Conservation (phyloP, 2,888 invertebrate genomes). For the Phortica magna region DNA sequence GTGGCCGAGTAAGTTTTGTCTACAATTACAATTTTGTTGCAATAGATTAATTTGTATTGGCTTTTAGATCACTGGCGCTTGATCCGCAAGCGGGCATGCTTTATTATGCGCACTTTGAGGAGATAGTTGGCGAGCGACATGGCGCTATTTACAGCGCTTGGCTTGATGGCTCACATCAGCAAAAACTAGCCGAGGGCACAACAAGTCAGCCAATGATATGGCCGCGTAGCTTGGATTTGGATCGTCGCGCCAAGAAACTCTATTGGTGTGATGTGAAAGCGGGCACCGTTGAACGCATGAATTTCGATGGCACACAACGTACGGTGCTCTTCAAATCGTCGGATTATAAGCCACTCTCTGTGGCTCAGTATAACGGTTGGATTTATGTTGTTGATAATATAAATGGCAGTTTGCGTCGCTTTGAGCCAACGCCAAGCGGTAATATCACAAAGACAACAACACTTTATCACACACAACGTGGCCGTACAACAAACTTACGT, state of each 20-base stretch:
- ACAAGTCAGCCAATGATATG: conserved; percentile 81
- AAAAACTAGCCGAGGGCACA: conserved; percentile 81
- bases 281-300: conserved; percentile 84
- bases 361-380: conserved; percentile 82
- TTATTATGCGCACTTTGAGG: conserved; percentile 87
- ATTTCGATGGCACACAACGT: conserved; percentile 80
- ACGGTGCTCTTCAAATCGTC: conserved; percentile 79
- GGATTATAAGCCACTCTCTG: conserved; percentile 84
- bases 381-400: conserved; percentile 86
- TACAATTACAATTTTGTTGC: background rate
- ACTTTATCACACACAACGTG: conserved; percentile 76
- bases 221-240: conserved; percentile 88
- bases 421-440: conserved; percentile 56
- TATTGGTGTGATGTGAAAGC: conserved; percentile 87
- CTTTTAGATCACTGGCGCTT: conserved; percentile 82
- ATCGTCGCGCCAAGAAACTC: conserved; percentile 79
- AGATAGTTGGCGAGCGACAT: conserved; percentile 59
- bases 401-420: conserved; percentile 81
- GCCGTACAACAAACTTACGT: conserved; percentile 84
- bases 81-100: conserved; percentile 85
- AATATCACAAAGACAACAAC: conserved; percentile 73
- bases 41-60: background rate
- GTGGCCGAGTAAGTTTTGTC: conserved; percentile 79
- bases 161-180: conserved; percentile 86
- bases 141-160: conserved; percentile 84